phyloP scores from a whole-genome alignment of 2,797 vertebrate species.

The Phrynocephalus forsythii region DNA sequence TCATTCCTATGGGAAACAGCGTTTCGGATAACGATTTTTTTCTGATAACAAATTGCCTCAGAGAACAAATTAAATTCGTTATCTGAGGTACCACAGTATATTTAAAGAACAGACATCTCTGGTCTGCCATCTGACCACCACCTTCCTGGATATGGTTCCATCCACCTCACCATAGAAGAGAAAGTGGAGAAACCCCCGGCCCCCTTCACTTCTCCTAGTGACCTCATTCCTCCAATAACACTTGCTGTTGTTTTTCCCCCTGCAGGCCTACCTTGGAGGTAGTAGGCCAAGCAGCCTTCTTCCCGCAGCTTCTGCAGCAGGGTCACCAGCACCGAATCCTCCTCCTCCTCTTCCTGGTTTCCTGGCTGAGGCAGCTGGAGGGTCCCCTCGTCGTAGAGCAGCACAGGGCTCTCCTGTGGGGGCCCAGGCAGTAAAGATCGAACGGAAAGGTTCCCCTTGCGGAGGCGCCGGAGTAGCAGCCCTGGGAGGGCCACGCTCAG shows the following conservation, averaged over 20 bases:
- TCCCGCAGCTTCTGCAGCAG: conserved; percentile 74
- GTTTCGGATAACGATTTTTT: too few relatives aligned
- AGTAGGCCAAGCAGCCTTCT: conserved; percentile 76
- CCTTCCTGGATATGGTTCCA: neutral
- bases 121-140: neutral
- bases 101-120: neutral
- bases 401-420: conserved; percentile 51
- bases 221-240: neutral
- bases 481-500: conserved; percentile 75
- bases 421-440: conserved; percentile 70
- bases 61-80: too few relatives aligned
- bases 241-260: too few relatives aligned
- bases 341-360: conserved; percentile 42
- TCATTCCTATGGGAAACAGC: too few relatives aligned
- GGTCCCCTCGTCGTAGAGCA: conserved; percentile 72
- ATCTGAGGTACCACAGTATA: too few relatives aligned
- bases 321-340: conserved; percentile 68
- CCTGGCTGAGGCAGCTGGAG: conserved; percentile 24
- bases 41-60: too few relatives aligned
- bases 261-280: conserved; percentile 70
- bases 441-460: conserved; percentile 72
- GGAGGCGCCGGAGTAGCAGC: conserved; percentile 75
- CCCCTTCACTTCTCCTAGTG: neutral
- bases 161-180: neutral
- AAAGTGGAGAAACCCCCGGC: neutral